Evolutionary conservation across 1,140 invertebrate genomes (phyloP).

Genomic region (Zaprionus vittiger): DNA sequence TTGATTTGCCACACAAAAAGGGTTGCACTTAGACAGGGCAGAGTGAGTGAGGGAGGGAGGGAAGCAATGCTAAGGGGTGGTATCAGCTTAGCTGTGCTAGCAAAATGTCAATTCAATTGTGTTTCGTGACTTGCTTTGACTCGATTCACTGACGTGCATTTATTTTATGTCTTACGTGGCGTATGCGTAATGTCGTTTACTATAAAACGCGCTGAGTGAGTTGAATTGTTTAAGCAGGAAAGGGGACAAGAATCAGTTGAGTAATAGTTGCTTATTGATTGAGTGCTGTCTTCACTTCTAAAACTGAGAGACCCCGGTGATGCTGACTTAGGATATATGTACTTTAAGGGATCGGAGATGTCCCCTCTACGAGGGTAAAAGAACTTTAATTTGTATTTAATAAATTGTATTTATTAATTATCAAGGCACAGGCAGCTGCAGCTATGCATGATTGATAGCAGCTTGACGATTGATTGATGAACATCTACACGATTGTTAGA

Average conservation of each 20-base stretch:
- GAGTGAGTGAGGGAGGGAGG: not conserved
- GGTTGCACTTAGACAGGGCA: constrained; percentile 7
- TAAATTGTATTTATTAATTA: not conserved
- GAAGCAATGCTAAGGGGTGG: not conserved
- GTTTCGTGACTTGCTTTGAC: constrained; percentile 20
- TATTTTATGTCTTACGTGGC: constrained; percentile 24
- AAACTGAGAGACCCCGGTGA: too few species aligned
- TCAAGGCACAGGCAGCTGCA: not conserved
- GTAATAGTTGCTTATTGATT: constrained; percentile 2
- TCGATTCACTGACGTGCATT: constrained; percentile 5
- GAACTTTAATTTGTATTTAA: not conserved
- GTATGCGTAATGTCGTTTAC: constrained; percentile 40
- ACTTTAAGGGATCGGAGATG: too few species aligned
- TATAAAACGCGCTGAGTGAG: too few species aligned
- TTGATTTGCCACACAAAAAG: constrained; percentile 13
- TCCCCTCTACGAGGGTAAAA: too few species aligned
- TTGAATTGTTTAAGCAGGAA: not conserved
- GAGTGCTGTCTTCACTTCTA: not conserved
- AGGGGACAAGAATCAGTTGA: not conserved
- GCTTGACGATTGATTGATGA: constrained; percentile 1
- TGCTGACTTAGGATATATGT: too few species aligned
- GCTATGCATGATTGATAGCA: not conserved
- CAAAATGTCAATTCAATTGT: constrained; percentile 41
- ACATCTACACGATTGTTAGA: not conserved
- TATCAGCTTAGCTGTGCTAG: constrained; percentile 31